Percentiles rank a stretch among this genome's conserved stretches.
These are phyloP conservation scores for Pseudeuparius sepicola DNA, from an alignment of 2,888 invertebrate species.

Conservation along the genomic window DNA sequence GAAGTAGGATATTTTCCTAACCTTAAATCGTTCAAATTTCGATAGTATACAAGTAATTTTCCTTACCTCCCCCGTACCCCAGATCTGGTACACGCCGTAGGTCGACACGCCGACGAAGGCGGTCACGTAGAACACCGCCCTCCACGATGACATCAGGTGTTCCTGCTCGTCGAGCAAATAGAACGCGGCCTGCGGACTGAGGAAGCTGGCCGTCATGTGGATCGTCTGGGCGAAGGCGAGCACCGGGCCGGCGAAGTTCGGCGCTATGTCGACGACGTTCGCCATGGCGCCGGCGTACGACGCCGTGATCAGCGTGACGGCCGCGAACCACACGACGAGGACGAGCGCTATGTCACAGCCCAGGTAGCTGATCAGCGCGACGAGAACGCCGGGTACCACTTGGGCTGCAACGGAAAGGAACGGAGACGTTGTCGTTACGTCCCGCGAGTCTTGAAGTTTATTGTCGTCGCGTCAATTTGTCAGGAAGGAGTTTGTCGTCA, in stretches of 20 bases:
- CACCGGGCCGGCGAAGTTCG: constrained; percentile 66
- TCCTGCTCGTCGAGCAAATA: constrained; percentile 49
- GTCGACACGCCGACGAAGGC: constrained; percentile 50
- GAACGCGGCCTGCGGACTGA: constrained; percentile 56
- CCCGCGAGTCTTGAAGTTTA: too few relatives aligned
- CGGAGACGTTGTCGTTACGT: too few relatives aligned
- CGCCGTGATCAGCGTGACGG: constrained; percentile 60
- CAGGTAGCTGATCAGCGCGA: constrained; percentile 53
- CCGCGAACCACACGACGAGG: constrained; percentile 55
- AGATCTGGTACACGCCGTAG: constrained; percentile 54
- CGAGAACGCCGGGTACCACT: constrained; percentile 56
- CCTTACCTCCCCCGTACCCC: constrained; percentile 53
- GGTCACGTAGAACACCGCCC: constrained; percentile 53
- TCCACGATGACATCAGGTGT: constrained; percentile 47
- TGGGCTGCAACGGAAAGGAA: constrained; percentile 42
- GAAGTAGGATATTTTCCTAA: too few relatives aligned
- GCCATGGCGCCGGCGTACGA: constrained; percentile 69
- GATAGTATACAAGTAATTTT: too few relatives aligned
- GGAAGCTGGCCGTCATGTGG: constrained; percentile 63
- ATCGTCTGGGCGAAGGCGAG: constrained; percentile 68
- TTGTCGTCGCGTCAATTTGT: too few relatives aligned
- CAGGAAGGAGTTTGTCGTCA: too few relatives aligned
- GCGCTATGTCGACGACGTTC: constrained; percentile 66
- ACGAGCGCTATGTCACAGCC: constrained; percentile 49
- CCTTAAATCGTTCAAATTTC: too few relatives aligned